phyloP scores from a whole-genome alignment of 2,888 invertebrate genomes.

The Isoperla grammatica region DNA sequence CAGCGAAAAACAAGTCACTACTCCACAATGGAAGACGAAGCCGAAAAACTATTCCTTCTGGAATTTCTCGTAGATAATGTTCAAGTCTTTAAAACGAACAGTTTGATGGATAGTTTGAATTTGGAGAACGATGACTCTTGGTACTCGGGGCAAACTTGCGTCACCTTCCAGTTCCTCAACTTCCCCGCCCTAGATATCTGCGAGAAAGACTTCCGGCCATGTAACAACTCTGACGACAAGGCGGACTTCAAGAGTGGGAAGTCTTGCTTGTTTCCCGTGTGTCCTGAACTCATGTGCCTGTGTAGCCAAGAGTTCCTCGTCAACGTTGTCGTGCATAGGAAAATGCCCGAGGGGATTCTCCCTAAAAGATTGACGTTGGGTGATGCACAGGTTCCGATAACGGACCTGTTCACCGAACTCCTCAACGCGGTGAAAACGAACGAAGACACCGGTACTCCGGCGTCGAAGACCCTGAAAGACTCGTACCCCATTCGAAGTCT shows the following conservation, averaged over 20 bases:
- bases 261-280: slow-evolving; percentile 23
- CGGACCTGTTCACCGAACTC: slow-evolving; percentile 5
- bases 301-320: slow-evolving; percentile 8
- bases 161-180: slow-evolving; percentile 25
- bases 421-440: background rate
- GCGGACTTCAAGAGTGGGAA: slow-evolving; percentile 23
- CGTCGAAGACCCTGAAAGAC: slow-evolving; percentile 17
- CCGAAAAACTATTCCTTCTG: slow-evolving; percentile 23
- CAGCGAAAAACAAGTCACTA: too few relatives aligned
- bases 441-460: background rate
- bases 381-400: slow-evolving; percentile 9
- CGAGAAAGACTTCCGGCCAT: slow-evolving; percentile 20
- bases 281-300: background rate
- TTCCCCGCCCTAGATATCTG: slow-evolving; percentile 24
- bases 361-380: slow-evolving; percentile 21
- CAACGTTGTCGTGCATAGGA: slow-evolving; percentile 14
- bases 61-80: slow-evolving; percentile 24
- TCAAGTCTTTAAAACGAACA: slow-evolving; percentile 14
- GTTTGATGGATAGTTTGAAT: slow-evolving; percentile 13
- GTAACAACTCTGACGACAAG: slow-evolving; percentile 12
- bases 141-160: slow-evolving; percentile 17
- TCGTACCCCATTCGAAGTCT: slow-evolving; percentile 9
- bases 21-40: slow-evolving; percentile 11
- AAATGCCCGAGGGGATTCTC: slow-evolving; percentile 14
- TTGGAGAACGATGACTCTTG: slow-evolving; percentile 4